Percentiles rank a stretch among this genome's conserved stretches.
These are phyloP conservation scores for Microcebus griseorufus DNA, from an alignment of 2,113 vertebrate species.

Conservation along the genomic window DNA sequence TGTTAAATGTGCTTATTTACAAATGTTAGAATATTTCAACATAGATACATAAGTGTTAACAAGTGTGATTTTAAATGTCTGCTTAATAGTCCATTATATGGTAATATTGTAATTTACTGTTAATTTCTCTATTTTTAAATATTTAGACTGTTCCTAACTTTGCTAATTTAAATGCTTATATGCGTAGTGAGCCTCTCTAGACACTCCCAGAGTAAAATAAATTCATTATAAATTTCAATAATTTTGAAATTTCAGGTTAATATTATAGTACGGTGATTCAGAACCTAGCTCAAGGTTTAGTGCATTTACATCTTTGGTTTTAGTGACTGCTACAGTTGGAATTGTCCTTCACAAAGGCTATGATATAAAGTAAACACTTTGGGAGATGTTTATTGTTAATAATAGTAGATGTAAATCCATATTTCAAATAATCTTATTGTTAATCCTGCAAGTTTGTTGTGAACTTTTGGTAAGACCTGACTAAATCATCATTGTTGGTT, in stretches of 20 bases:
- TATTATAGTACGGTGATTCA: slow-evolving; percentile 2
- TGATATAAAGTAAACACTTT: not conserved
- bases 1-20: not conserved
- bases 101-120: not conserved
- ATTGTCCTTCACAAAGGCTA: not conserved
- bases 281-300: slow-evolving; percentile 29
- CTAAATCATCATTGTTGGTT: not conserved
- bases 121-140: not conserved
- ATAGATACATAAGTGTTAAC: not conserved
- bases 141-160: slow-evolving; percentile 6
- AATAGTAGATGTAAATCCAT: not conserved
- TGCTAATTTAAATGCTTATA: not conserved
- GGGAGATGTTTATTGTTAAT: not conserved
- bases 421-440: not conserved
- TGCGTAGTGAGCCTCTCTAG: not conserved
- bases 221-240: not conserved
- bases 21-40: not conserved
- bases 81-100: not conserved
- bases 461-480: not conserved
- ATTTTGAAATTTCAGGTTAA: slow-evolving; percentile 31
- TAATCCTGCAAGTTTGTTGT: not conserved
- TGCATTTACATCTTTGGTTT: slow-evolving; percentile 18
- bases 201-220: not conserved
- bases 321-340: not conserved
- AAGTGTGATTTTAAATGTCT: not conserved